Conservation (phyloP, 2,888 invertebrate genomes). For the Cephalotes varians region DNA sequence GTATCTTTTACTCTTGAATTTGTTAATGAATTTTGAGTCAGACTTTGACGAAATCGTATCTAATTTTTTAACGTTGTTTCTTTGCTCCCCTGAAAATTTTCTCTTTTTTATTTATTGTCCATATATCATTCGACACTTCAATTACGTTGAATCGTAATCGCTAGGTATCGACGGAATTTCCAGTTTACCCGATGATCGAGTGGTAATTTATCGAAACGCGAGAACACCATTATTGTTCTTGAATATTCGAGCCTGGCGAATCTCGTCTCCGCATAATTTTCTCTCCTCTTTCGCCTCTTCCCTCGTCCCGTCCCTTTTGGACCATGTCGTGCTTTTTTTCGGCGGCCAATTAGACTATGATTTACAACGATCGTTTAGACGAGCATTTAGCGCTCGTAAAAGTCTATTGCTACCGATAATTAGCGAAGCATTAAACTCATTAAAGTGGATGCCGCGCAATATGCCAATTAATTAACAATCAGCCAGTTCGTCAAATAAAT, state of each 20-base stretch:
- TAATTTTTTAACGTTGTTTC: not conserved
- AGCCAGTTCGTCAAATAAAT: constrained; percentile 60
- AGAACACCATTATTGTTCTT: constrained; percentile 1
- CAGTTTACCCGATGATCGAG: constrained; percentile 50
- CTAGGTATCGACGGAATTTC: constrained; percentile 14
- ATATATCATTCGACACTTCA: not conserved
- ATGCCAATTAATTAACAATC: constrained; percentile 77
- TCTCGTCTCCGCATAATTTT: constrained; percentile 31
- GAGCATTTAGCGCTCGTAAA: constrained; percentile 76
- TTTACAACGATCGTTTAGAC: constrained; percentile 76
- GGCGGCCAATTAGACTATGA: constrained; percentile 76
- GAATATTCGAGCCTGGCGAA: constrained; percentile 10
- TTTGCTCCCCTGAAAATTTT: not conserved
- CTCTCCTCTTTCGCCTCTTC: not conserved
- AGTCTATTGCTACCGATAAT: constrained; percentile 76
- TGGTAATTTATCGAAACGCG: constrained; percentile 62
- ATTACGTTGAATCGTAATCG: not conserved
- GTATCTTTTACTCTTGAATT: not conserved
- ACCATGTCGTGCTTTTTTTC: constrained; percentile 43
- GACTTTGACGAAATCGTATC: not conserved
- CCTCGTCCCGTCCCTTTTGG: not conserved
- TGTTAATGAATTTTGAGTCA: not conserved
- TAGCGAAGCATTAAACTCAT: constrained; percentile 77
- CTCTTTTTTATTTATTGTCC: not conserved
- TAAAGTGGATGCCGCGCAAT: constrained; percentile 69